These are phyloP conservation scores for Corbicula japonica DNA, from an alignment of 2,888 invertebrate species.

Conservation along the genomic window DNA sequence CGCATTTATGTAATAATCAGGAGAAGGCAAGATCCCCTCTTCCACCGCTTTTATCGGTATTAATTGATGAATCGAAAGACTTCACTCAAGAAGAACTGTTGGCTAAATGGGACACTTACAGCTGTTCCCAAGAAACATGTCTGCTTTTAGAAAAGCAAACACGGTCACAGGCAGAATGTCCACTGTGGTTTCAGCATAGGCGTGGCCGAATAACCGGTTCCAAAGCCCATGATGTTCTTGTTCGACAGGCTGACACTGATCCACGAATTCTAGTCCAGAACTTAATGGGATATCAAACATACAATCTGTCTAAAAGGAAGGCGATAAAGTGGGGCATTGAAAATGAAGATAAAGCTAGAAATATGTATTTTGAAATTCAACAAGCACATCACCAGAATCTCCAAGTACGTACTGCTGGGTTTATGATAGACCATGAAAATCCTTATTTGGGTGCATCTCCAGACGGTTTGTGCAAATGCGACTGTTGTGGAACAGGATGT, in stretches of 20 bases:
- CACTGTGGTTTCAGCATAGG: conserved; percentile 49
- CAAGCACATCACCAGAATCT: not conserved
- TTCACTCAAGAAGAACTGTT: not conserved
- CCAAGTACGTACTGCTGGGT: not conserved
- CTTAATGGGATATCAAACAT: conserved; percentile 32
- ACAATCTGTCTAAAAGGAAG: conserved; percentile 24
- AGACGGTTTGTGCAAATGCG: conserved; percentile 11
- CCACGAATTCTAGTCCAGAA: conserved; percentile 25
- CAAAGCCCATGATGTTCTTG: conserved; percentile 50
- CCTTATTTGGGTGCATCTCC: conserved; percentile 7
- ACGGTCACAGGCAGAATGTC: conserved; percentile 29
- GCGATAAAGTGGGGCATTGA: conserved; percentile 37
- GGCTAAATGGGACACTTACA: conserved; percentile 6
- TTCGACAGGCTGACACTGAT: conserved; percentile 11
- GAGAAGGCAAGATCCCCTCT: conserved; percentile 19
- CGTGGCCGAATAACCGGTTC: conserved; percentile 49
- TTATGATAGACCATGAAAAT: conserved; percentile 1
- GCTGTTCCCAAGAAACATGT: conserved; percentile 7
- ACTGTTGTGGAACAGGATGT: not conserved
- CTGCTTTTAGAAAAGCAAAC: conserved; percentile 19
- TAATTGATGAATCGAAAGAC: not conserved
- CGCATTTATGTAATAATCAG: conserved; percentile 11
- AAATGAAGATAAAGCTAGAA: conserved; percentile 34
- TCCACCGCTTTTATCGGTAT: not conserved
- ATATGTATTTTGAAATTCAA: conserved; percentile 3